Evolutionary conservation across 2,797 vertebrate species (phyloP).

Genomic region (Xenops minutus): DNA sequence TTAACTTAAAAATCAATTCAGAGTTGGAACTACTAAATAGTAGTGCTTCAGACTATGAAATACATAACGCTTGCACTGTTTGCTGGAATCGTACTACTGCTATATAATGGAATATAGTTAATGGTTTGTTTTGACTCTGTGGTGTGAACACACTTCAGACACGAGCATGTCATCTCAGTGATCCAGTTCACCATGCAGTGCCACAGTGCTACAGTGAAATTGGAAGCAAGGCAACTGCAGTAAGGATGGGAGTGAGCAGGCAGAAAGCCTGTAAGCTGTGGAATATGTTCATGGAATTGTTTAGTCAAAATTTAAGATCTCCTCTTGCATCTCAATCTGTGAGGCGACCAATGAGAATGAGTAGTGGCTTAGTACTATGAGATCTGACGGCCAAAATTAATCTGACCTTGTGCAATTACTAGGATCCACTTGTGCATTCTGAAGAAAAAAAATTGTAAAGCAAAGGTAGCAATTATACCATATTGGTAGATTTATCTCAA

Average conservation of each 20-base stretch:
- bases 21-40: neutral
- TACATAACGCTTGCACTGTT: neutral
- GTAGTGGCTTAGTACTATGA: neutral
- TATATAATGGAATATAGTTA: neutral
- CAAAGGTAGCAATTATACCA: neutral
- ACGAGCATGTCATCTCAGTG: neutral
- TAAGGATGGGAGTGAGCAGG: neutral
- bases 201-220: neutral
- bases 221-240: rapidly evolving
- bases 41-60: neutral
- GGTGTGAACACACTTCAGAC: neutral
- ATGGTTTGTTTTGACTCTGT: neutral
- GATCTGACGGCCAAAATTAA: neutral
- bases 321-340: neutral
- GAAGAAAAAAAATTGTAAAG: neutral
- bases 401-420: neutral
- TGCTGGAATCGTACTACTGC: neutral
- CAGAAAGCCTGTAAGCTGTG: neutral
- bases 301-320: neutral
- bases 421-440: neutral
- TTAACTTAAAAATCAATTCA: neutral
- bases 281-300: neutral
- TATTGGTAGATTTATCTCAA: neutral
- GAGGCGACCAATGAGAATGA: neutral
- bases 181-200: rapidly evolving